phyloP scores from a whole-genome alignment of 2,888 invertebrate genomes.

The Lepidonotus clava region DNA sequence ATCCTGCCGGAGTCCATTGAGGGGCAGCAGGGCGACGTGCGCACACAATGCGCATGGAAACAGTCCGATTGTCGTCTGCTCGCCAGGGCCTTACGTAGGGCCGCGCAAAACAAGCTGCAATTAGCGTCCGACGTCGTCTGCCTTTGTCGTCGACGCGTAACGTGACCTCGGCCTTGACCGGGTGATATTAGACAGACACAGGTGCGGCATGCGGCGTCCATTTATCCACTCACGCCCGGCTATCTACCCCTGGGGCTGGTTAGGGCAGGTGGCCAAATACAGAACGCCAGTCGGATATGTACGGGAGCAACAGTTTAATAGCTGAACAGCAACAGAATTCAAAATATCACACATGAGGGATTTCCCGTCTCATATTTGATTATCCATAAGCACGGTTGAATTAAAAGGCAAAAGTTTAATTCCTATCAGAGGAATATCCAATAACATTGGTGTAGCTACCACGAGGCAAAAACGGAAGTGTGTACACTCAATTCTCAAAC shows the following conservation, averaged over 20 bases:
- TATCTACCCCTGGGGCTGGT: neutral
- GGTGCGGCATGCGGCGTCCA: slow-evolving; percentile 21
- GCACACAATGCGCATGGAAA: neutral
- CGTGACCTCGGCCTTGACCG: slow-evolving; percentile 23
- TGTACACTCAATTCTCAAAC: too few relatives aligned
- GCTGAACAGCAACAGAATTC: too few relatives aligned
- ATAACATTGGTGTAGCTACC: too few relatives aligned
- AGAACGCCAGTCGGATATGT: too few relatives aligned
- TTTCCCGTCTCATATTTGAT: too few relatives aligned
- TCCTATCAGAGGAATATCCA: too few relatives aligned
- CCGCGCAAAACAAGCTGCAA: slow-evolving; percentile 32
- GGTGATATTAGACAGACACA: neutral
- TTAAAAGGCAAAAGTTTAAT: too few relatives aligned
- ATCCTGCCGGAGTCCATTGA: neutral
- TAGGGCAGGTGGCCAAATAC: too few relatives aligned
- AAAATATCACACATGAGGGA: too few relatives aligned
- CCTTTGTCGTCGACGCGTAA: slow-evolving; percentile 22
- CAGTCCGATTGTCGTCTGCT: neutral
- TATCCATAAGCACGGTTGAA: too few relatives aligned
- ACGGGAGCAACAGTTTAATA: too few relatives aligned
- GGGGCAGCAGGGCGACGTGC: slow-evolving; percentile 15
- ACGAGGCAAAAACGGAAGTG: too few relatives aligned
- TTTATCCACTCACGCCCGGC: neutral
- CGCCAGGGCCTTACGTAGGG: neutral
- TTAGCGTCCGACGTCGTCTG: neutral